Evolutionary conservation across 2,888 invertebrate genomes (phyloP).

Genomic region (Stenichneumon culpator): DNA sequence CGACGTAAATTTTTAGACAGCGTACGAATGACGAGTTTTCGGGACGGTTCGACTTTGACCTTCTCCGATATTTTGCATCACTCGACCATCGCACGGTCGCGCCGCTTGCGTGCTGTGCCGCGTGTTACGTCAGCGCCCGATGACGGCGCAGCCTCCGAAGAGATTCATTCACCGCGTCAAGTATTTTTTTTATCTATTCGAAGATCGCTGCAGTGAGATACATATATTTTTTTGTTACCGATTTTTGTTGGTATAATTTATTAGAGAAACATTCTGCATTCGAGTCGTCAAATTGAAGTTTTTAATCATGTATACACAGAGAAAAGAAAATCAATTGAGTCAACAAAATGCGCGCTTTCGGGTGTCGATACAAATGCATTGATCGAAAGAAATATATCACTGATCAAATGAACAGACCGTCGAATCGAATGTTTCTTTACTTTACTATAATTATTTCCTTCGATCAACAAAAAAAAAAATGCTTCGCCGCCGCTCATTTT

Average conservation of each 20-base stretch:
- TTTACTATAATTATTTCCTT: too few species aligned
- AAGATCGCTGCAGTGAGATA: too few species aligned
- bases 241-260: too few species aligned
- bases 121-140: constrained; percentile 1
- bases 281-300: not conserved
- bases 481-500: too few species aligned
- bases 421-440: too few species aligned
- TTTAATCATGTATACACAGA: not conserved
- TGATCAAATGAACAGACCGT: too few species aligned
- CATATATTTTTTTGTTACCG: too few species aligned
- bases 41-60: not conserved
- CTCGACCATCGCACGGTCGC: not conserved
- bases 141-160: not conserved
- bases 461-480: too few species aligned
- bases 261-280: not conserved
- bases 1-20: constrained; percentile 20
- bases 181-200: not conserved
- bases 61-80: not conserved
- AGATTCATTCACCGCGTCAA: not conserved
- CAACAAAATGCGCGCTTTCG: too few species aligned
- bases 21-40: not conserved
- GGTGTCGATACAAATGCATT: too few species aligned
- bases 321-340: not conserved
- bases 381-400: too few species aligned
- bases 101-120: not conserved